Evolutionary conservation across 2,113 vertebrate genomes (phyloP).

Genomic region (Pungitius pungitius): DNA sequence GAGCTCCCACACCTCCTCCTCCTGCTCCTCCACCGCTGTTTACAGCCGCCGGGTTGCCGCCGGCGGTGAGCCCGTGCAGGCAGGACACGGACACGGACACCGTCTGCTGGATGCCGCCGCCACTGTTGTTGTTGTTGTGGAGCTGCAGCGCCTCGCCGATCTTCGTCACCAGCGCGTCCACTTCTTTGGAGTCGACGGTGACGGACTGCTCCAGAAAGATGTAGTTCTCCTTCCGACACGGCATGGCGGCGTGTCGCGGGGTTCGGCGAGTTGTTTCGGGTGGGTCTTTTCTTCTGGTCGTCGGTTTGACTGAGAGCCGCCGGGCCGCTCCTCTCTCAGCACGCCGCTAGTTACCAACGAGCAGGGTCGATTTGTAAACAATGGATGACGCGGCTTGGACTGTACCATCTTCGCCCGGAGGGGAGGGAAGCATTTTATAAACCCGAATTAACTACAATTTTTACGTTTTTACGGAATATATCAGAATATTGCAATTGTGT

Average conservation of each 20-base stretch:
- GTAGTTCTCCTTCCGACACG: slow-evolving; percentile 86
- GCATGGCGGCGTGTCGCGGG: slow-evolving; percentile 71
- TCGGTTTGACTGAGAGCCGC: slow-evolving; percentile 46
- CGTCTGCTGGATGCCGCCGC: slow-evolving; percentile 46
- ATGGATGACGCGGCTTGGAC: slow-evolving; percentile 82
- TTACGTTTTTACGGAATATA: fast-evolving
- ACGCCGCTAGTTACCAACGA: slow-evolving; percentile 67
- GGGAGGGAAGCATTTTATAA: not conserved
- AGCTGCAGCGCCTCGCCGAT: slow-evolving; percentile 89
- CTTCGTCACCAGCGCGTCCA: slow-evolving; percentile 87
- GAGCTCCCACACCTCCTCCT: not conserved
- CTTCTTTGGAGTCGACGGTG: slow-evolving; percentile 84
- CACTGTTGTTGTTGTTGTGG: slow-evolving; percentile 81
- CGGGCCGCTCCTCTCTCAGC: slow-evolving; percentile 57
- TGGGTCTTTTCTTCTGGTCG: not conserved
- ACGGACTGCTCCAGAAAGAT: slow-evolving; percentile 87
- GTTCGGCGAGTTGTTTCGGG: not conserved
- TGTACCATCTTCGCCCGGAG: slow-evolving; percentile 61
- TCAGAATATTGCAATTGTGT: not conserved
- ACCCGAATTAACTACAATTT: not conserved
- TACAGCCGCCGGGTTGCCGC: slow-evolving; percentile 53
- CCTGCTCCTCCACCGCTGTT: slow-evolving; percentile 10
- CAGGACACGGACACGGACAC: slow-evolving; percentile 71
- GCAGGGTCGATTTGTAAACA: slow-evolving; percentile 86
- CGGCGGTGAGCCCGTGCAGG: slow-evolving; percentile 63